Base-by-base conservation (phyloP, 2,797 vertebrate species). In the Acrocephalus scirpaceus region DNA sequence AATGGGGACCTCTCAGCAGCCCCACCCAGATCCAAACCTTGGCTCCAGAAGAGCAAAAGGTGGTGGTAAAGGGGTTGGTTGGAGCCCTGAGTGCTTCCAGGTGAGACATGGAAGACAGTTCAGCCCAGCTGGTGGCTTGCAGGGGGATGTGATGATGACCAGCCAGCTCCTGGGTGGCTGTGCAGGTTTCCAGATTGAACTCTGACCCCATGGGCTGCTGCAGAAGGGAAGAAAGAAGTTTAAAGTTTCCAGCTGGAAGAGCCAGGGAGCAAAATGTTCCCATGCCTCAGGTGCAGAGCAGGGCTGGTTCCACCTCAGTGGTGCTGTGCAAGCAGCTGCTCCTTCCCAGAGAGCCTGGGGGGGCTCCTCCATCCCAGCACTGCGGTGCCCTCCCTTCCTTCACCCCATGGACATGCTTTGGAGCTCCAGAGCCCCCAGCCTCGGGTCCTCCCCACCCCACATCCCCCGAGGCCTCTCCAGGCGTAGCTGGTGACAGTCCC, bases 381-480 rank as follows among this genome's bases (percentile, higher is more conserved):
- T 30, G 77, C 80, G 15, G 16, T 26, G 40, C 22, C 44, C 40
- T 22, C 44, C 47, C 6, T 58, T 45, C 53, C 15, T 34, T 45
- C 51, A 26, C 36, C 30, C 26, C 47, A 8, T 1, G 7, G 38
- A 29, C 10, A 4, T 0, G 0, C 4, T 40, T 18, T 7, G 30
- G 70, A 57, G 38, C 23, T 44, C 42, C 60, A 76, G 62, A 86
- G 8, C 23, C 30, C 17, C 8, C 48, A 56, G 34, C 5, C 16
- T 29, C 0, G 1, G 34, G 7, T 66, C 18, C 27, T 16, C 0
- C 42, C 22, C 61, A 27, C 9, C 34, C 23, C 66, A 27, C 26
- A 11, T 1, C 40, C 44, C 1, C 1, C 0, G 0, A 12, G 34
- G 26, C 25, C 3, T 54, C 25, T 67, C 17, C 45, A 17, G 60